A percentile compares a stretch with the other conserved stretches of the same genome.
Evolutionary conservation across 2,797 vertebrate genomes (phyloP).

Genomic region (Nothura maculosa): DNA sequence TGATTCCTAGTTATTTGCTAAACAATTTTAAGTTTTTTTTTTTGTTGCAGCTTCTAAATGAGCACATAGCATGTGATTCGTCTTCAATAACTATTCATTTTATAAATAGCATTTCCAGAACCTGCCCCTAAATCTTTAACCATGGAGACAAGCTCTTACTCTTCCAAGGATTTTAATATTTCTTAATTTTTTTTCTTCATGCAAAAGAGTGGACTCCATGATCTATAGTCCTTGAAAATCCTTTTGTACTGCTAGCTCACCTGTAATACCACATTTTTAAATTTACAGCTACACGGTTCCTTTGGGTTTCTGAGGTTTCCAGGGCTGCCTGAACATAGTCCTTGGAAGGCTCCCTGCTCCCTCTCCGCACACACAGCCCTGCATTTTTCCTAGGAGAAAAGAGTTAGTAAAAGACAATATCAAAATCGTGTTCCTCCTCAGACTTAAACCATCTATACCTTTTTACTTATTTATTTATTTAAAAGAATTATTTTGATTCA

Average conservation of each 20-base stretch:
- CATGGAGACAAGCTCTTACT: neutral
- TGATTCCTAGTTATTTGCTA: neutral
- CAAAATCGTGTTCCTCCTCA: neutral
- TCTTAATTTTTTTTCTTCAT: neutral
- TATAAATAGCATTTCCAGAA: neutral
- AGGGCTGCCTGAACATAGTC: neutral
- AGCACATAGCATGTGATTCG: neutral
- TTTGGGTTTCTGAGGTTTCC: neutral
- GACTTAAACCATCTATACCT: neutral
- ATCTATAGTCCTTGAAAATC: neutral
- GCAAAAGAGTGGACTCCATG: neutral
- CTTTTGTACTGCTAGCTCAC: neutral
- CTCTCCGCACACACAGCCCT: too few relatives aligned
- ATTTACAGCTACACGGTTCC: neutral
- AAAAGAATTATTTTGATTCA: neutral
- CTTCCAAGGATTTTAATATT: neutral
- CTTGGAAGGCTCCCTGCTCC: neutral
- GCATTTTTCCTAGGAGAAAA: neutral
- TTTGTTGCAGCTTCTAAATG: neutral
- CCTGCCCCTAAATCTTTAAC: neutral
- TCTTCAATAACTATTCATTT: neutral
- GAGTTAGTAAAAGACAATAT: neutral
- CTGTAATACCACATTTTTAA: neutral
- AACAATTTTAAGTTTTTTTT: neutral
- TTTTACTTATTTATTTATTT: neutral